These are phyloP conservation scores for Hemicentrotus pulcherrimus DNA, from an alignment of 35 echinoderm and acorn worm species.

Conservation along the genomic window DNA sequence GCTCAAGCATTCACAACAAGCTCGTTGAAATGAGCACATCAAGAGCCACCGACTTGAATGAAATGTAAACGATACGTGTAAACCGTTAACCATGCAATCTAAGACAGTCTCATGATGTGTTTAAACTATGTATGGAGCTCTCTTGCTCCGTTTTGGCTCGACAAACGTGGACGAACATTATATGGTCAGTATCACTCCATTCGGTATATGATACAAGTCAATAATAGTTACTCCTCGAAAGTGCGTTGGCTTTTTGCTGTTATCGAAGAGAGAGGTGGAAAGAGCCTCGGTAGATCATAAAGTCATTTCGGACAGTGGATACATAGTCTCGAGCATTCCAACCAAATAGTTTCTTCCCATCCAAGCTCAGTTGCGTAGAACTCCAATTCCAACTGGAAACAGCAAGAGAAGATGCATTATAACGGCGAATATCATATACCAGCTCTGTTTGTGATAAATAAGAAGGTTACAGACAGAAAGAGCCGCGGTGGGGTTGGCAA, in stretches of 20 bases:
- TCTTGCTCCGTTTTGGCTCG: not conserved
- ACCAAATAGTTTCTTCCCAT: not conserved
- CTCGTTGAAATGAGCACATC: not conserved
- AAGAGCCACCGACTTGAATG: constrained; percentile 39
- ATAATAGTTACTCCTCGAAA: constrained; percentile 6
- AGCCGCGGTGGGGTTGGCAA: constrained; percentile 25
- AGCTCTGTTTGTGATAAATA: constrained; percentile 45
- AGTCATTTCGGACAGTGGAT: not conserved
- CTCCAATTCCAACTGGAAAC: not conserved
- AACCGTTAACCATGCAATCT: constrained; percentile 3
- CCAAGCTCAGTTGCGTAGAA: not conserved
- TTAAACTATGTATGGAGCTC: not conserved
- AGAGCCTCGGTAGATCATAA: not conserved
- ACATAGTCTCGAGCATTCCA: not conserved
- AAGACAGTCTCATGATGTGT: not conserved
- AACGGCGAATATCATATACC: constrained; percentile 25
- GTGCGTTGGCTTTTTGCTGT: not conserved
- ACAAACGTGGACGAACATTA: not conserved
- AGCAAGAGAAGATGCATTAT: not conserved
- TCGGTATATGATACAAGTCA: constrained; percentile 8
- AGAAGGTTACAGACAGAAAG: constrained; percentile 19
- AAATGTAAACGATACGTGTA: constrained; percentile 38
- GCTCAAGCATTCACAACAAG: constrained; percentile 40
- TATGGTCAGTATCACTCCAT: not conserved
- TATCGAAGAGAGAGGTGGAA: not conserved